Conservation (phyloP, 2,113 vertebrate species). For the Lagenorhynchus albirostris region DNA sequence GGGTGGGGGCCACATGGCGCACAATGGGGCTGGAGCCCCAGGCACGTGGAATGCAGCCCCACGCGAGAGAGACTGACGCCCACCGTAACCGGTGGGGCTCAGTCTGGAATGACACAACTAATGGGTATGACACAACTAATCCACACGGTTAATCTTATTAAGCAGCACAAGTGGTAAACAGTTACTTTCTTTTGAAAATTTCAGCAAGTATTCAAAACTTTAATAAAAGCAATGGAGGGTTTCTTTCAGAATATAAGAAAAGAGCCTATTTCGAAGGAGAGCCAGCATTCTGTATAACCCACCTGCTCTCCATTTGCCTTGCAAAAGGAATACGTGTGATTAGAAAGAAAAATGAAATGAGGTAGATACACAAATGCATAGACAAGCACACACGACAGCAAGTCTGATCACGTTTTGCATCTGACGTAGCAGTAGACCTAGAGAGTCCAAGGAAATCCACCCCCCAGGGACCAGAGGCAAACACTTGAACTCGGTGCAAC, state of each 20-base stretch:
- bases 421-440: neutral
- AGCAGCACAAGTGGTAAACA: conserved; percentile 44
- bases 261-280: neutral
- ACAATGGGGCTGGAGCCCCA: neutral
- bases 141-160: neutral
- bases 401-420: neutral
- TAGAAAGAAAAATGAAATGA: conserved; percentile 62
- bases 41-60: neutral
- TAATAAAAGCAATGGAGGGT: conserved; percentile 19
- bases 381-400: conserved; percentile 20
- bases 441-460: neutral
- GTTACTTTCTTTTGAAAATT: conserved; percentile 22
- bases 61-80: neutral
- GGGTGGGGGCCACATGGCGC: neutral
- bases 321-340: neutral
- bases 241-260: neutral
- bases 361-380: conserved; percentile 63
- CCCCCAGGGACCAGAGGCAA: neutral
- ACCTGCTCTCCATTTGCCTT: neutral
- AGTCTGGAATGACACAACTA: conserved; percentile 9
- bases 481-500: neutral
- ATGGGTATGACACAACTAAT: neutral
- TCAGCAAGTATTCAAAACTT: conserved; percentile 43
- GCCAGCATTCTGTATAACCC: neutral
- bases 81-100: neutral